These are phyloP conservation scores for Chaetodon auriga DNA, from an alignment of 2,113 vertebrate species.

Conservation along the genomic window DNA sequence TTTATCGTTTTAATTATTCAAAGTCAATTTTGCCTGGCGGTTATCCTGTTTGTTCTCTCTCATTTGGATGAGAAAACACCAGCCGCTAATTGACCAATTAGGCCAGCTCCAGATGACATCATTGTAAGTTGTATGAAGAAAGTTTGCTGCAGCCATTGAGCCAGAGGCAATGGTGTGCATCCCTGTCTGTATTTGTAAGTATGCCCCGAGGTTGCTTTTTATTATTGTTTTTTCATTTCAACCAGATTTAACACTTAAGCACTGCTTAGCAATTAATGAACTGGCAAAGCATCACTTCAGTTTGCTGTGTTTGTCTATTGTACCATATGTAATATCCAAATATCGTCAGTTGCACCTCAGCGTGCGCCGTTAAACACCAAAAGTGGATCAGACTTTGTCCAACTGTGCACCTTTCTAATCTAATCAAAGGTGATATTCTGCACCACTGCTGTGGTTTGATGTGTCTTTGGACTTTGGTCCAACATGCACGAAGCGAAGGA, in stretches of 20 bases:
- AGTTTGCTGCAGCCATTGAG: conserved; percentile 46
- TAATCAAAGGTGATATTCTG: not conserved
- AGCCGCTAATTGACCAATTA: conserved; percentile 78
- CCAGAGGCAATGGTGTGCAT: conserved; percentile 18
- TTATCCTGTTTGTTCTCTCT: conserved; percentile 68
- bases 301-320: not conserved
- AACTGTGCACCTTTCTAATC: not conserved
- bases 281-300: not conserved
- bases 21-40: conserved; percentile 66
- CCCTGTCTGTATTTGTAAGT: conserved; percentile 23
- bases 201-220: not conserved
- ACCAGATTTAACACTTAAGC: not conserved
- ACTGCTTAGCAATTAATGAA: conserved; percentile 25
- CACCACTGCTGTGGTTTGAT: not conserved
- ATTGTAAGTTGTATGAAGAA: conserved; percentile 63
- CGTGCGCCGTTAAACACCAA: not conserved
- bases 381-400: not conserved
- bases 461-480: too few relatives aligned
- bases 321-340: not conserved
- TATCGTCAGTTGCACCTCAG: not conserved
- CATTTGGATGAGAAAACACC: conserved; percentile 73
- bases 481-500: not conserved
- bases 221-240: not conserved
- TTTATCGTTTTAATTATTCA: conserved; percentile 75
- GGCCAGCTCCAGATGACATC: conserved; percentile 75